phyloP scores from a whole-genome alignment of 2,888 invertebrate species.

The Calliopum simillimum region DNA sequence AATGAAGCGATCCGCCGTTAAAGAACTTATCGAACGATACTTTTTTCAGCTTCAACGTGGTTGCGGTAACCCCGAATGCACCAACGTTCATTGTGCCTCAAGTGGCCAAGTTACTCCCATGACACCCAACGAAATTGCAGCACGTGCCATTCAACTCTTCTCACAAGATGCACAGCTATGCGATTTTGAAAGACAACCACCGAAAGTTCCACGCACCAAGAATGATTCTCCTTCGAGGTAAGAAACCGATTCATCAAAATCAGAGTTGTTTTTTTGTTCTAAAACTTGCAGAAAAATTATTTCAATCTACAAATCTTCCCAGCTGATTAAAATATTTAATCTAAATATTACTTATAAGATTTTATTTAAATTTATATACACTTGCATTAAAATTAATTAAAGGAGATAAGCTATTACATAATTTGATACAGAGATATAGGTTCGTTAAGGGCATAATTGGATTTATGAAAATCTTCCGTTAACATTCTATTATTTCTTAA shows the following conservation, averaged over 20 bases:
- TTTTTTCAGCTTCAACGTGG: conserved; percentile 93
- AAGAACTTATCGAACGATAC: conserved; percentile 89
- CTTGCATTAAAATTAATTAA: no score
- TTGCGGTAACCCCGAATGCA: conserved; percentile 89
- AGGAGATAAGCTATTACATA: no score
- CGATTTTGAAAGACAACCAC: conserved; percentile 69
- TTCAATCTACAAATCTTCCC: no score
- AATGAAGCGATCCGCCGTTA: conserved; percentile 83
- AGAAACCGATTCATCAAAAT: background rate
- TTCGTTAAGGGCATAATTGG: no score
- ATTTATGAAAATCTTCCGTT: no score
- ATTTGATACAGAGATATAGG: no score
- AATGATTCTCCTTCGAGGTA: conserved; percentile 49
- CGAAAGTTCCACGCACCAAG: conserved; percentile 56
- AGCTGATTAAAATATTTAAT: no score
- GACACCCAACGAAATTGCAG: conserved; percentile 90
- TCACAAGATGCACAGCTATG: conserved; percentile 87
- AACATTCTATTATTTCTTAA: no score
- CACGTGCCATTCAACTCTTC: conserved; percentile 87
- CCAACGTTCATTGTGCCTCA: conserved; percentile 89
- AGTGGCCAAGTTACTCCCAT: conserved; percentile 84
- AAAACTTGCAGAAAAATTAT: no score
- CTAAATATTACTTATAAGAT: no score
- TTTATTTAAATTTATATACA: no score
- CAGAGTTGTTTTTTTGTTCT: background rate